These are phyloP conservation scores for Drosophila suboccidentalis DNA, from an alignment of 2,888 invertebrate genomes.

Conservation along the genomic window DNA sequence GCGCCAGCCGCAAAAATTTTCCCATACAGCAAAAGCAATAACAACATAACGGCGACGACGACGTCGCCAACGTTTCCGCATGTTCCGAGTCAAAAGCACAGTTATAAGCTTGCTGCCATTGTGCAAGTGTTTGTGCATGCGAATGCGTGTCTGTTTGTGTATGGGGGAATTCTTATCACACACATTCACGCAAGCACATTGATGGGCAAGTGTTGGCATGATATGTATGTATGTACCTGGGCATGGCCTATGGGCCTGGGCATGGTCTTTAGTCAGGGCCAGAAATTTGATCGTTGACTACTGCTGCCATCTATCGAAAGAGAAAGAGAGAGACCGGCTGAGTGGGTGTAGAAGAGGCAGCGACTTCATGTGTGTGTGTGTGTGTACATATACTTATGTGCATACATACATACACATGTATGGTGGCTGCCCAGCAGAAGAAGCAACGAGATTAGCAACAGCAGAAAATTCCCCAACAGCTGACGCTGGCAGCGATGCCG, in stretches of 20 bases:
- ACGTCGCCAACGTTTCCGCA: constrained; percentile 63
- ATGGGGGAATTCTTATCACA: constrained; percentile 43
- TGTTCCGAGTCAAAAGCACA: constrained; percentile 55
- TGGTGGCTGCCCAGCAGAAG: constrained; percentile 21
- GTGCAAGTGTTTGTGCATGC: constrained; percentile 10
- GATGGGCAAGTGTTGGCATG: constrained; percentile 6
- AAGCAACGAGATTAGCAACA: constrained; percentile 63
- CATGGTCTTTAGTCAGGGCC: constrained; percentile 20
- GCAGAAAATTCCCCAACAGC: constrained; percentile 63
- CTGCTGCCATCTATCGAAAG: constrained; percentile 45
- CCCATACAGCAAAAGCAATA: constrained; percentile 37
- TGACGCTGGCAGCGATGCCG: constrained; percentile 60
- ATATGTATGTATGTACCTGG: background rate
- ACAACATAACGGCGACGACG: constrained; percentile 3
- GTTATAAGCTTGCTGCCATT: constrained; percentile 36
- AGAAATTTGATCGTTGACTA: constrained; percentile 50
- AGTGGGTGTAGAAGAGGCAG: constrained; percentile 40
- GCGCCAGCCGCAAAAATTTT: constrained; percentile 55
- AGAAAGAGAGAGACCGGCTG: constrained; percentile 12
- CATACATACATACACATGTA: constrained; percentile 1
- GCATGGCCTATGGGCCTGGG: constrained; percentile 10
- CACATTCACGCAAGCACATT: constrained; percentile 20
- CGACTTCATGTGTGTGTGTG: constrained; percentile 8
- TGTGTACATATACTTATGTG: background rate
- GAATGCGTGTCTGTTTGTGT: constrained; percentile 4